phyloP scores from a whole-genome alignment of 2,888 invertebrate genomes.

The Urechis unicinctus region DNA sequence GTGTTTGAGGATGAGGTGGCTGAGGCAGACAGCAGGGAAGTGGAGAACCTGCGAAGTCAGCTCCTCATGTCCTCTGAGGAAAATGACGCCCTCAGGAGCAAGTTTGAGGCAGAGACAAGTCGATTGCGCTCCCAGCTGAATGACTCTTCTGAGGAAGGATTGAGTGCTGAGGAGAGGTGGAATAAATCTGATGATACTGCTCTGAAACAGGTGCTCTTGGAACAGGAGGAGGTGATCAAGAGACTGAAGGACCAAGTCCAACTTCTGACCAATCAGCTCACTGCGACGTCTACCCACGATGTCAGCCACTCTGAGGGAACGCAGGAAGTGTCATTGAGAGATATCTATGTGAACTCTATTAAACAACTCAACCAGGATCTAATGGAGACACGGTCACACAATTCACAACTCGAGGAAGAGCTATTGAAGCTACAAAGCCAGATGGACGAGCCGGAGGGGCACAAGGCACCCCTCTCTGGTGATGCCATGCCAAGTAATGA shows the following conservation, averaged over 20 bases:
- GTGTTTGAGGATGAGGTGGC: background rate
- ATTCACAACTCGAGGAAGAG: background rate
- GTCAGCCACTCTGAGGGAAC: background rate
- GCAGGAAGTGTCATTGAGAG: no score
- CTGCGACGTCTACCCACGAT: background rate
- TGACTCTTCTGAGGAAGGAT: background rate
- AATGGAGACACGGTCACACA: background rate
- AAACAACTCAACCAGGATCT: background rate
- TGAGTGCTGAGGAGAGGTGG: background rate
- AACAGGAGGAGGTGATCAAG: background rate
- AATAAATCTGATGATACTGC: background rate
- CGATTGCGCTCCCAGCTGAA: background rate
- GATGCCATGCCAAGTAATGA: background rate
- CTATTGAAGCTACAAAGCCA: background rate
- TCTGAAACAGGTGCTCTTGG: background rate
- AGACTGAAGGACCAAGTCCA: background rate
- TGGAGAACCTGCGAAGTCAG: conserved; percentile 4
- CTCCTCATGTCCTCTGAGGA: conserved; percentile 5
- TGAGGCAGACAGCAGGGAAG: background rate
- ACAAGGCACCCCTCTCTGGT: background rate
- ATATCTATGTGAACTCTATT: no score
- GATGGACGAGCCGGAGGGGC: background rate
- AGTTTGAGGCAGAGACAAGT: background rate
- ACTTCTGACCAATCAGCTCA: no score
- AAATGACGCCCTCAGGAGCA: background rate